Percentiles rank a stretch among this genome's conserved stretches.
phyloP scores from a whole-genome alignment of 2,888 invertebrate genomes.

The Epinotia bilunana region DNA sequence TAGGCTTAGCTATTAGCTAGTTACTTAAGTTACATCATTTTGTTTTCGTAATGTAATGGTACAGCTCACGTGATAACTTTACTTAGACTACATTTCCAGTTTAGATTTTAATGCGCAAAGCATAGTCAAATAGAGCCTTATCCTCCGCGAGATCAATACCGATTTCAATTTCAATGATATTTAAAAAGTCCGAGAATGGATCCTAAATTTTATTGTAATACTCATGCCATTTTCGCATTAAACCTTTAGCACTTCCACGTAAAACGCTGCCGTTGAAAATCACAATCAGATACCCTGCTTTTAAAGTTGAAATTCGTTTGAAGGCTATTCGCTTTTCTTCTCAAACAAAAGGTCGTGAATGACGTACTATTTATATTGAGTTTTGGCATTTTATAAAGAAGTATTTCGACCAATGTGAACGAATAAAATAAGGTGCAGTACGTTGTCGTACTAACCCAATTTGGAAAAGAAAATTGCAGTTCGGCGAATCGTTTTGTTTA shows the following conservation, averaged over 20 bases:
- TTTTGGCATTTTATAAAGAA: not conserved
- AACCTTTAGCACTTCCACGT: constrained; percentile 1
- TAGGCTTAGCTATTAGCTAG: too few species aligned
- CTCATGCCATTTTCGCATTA: constrained; percentile 22
- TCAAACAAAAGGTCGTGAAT: not conserved
- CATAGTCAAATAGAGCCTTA: too few species aligned
- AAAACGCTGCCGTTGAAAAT: not conserved
- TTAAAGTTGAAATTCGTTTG: not conserved
- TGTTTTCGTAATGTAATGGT: too few species aligned
- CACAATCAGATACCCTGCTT: not conserved
- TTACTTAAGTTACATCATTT: too few species aligned
- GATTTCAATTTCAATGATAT: not conserved
- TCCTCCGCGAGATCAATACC: too few species aligned
- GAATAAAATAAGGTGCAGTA: not conserved
- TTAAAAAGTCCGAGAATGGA: not conserved
- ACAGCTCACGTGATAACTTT: too few species aligned
- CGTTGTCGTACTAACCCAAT: constrained; percentile 20
- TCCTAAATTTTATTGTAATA: constrained; percentile 28
- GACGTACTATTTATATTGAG: not conserved
- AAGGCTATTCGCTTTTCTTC: not conserved
- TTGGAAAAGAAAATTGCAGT: constrained; percentile 13
- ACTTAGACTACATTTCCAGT: too few species aligned
- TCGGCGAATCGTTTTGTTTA: constrained; percentile 2
- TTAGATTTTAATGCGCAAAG: too few species aligned
- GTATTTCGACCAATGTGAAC: constrained; percentile 2